Evolutionary conservation across 2,797 vertebrate species (phyloP), one percentile per base, ranked within the genome.

Genomic region (Echiichthys vipera): DNA sequence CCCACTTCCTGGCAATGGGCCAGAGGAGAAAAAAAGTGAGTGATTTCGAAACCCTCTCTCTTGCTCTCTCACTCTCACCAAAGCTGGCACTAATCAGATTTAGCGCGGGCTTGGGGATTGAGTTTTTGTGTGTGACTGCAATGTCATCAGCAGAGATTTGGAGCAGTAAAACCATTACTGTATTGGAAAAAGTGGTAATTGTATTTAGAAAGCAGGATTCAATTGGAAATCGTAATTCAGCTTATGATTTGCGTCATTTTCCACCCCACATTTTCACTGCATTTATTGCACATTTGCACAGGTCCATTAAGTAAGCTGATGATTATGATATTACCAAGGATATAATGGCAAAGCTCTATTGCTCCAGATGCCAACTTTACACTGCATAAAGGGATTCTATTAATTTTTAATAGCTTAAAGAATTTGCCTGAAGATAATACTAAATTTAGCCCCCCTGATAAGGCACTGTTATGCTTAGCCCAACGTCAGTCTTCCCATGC

Each of bases 271-370:
- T 68, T 83, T 89, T 84, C 32, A 63, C 59, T 78, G 77, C 84
- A 84, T 87, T 89, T 85, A 85, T 78, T 81, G 78, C 80, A 87
- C 84, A 84, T 83, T 73, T 82, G 74, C 68, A 50, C 57, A 39
- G 88, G 79, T 77, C 69, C 82, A 89, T 90, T 91, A 89, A 87
- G 74, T 84, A 71, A 80, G 73, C 78, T 83, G 81, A 88, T 84
- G 77, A 87, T 90, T 81, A 86, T 82, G 86, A 68, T 84, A 84
- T 87, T 81, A 84, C 72, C 50, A 34, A 67, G 73, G 77, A 73
- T 74, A 80, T 77, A 78, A 83, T 74, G 72, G 84, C 71, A 72
- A 65, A 53, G 9, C 84, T 82, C 68, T 65, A 50, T 74, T 66
- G 50, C 82, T 75, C 51, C 65, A 75, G 64, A 89, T 85, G 83